Evolutionary conservation across 2,797 vertebrate species (phyloP).

Genomic region (Etheostoma perlongum): DNA sequence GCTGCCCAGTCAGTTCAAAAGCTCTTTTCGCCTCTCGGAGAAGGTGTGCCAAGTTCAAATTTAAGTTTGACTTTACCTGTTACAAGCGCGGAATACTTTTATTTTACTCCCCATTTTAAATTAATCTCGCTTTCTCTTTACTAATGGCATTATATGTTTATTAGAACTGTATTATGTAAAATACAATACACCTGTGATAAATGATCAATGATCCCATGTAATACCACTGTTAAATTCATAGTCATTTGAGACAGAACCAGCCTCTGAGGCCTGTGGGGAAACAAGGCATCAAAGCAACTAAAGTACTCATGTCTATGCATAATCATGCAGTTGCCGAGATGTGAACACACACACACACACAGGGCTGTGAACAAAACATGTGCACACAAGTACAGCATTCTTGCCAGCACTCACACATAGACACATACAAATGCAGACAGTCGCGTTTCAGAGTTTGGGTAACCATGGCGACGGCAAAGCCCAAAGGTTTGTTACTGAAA

Average conservation of each 20-base stretch:
- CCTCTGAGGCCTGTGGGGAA: slow-evolving; percentile 47
- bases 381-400: slow-evolving; percentile 44
- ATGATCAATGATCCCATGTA: slow-evolving; percentile 56
- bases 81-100: slow-evolving; percentile 27
- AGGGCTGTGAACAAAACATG: slow-evolving; percentile 30
- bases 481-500: slow-evolving; percentile 89
- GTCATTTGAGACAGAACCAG: slow-evolving; percentile 59
- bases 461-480: slow-evolving; percentile 86
- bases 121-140: slow-evolving; percentile 52
- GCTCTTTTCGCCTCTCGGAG: slow-evolving; percentile 26
- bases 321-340: slow-evolving; percentile 56
- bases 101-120: slow-evolving; percentile 22
- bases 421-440: slow-evolving; percentile 62
- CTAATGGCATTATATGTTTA: slow-evolving; percentile 58
- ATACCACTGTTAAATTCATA: slow-evolving; percentile 40
- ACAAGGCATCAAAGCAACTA: slow-evolving; percentile 74
- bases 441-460: slow-evolving; percentile 78
- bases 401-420: slow-evolving; percentile 37
- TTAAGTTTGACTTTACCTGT: slow-evolving; percentile 34
- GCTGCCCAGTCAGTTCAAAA: slow-evolving; percentile 25
- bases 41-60: slow-evolving; percentile 36
- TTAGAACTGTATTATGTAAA: slow-evolving; percentile 50
- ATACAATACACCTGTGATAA: slow-evolving; percentile 46
- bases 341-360: slow-evolving; percentile 13
- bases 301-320: slow-evolving; percentile 70